Conservation (phyloP, 2,888 invertebrate species). For the Meiosimyza decipiens region DNA sequence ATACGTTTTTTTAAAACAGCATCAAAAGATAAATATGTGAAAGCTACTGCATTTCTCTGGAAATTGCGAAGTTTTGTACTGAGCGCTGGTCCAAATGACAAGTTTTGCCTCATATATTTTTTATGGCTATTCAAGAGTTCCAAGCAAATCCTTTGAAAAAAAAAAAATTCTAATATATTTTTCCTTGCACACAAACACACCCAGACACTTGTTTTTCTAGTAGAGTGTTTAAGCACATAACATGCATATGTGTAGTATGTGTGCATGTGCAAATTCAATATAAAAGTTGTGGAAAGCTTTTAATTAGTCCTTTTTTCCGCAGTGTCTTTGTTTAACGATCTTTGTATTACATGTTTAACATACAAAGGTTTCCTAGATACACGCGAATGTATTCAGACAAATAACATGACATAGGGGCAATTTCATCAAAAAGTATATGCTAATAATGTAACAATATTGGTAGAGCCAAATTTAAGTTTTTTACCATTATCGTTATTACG, state of each 20-base stretch:
- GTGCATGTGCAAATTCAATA: not conserved
- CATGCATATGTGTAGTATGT: not conserved
- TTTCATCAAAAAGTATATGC: too few species aligned
- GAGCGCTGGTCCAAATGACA: too few species aligned
- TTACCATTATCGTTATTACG: too few species aligned
- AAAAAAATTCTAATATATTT: not conserved
- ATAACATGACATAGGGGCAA: not conserved
- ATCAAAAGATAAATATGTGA: too few species aligned
- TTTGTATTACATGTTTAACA: slow-evolving; percentile 3
- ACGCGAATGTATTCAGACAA: not conserved
- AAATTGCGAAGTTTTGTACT: too few species aligned
- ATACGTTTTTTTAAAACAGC: too few species aligned
- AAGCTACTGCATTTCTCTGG: too few species aligned
- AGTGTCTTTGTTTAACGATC: slow-evolving; percentile 13
- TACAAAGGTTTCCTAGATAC: not conserved
- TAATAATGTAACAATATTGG: too few species aligned
- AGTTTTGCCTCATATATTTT: not conserved
- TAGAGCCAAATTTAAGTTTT: too few species aligned
- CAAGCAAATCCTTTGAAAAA: not conserved
- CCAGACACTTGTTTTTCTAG: not conserved
- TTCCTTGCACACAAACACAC: too few species aligned
- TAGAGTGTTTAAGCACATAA: not conserved
- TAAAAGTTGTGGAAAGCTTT: slow-evolving; percentile 11
- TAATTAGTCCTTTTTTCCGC: slow-evolving; percentile 11
- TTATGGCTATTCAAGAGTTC: not conserved